These are phyloP conservation scores for Drosophila nasuta DNA, from an alignment of 1,140 invertebrate genomes.

Conservation along the genomic window DNA sequence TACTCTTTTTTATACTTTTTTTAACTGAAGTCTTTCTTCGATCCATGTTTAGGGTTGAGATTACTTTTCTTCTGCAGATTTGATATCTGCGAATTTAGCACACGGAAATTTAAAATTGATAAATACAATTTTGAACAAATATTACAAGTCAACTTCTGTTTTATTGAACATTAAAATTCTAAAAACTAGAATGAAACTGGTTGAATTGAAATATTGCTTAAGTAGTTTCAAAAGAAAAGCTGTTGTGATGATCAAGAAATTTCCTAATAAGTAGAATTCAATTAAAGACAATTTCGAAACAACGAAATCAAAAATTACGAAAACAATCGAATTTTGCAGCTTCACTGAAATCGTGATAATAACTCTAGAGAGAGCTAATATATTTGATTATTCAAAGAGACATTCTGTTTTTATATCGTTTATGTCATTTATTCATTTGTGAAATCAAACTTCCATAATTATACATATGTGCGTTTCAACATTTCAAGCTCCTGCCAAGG, in stretches of 20 bases:
- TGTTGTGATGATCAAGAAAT: conserved; percentile 1
- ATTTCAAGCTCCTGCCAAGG: too few species aligned
- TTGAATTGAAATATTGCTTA: neutral
- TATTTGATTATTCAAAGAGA: too few species aligned
- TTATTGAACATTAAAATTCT: conserved; percentile 2
- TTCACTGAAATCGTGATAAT: too few species aligned
- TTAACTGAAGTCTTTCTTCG: neutral
- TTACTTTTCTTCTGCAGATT: neutral
- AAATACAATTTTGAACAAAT: conserved; percentile 20
- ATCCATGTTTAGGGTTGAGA: conserved; percentile 1
- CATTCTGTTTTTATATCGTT: too few species aligned
- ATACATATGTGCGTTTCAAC: too few species aligned
- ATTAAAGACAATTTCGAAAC: too few species aligned
- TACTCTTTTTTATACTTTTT: conserved; percentile 4
- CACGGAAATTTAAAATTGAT: conserved; percentile 16
- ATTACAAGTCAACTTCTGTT: neutral
- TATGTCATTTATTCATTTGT: too few species aligned
- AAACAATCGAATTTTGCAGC: too few species aligned
- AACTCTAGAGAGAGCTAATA: too few species aligned
- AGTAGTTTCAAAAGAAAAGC: conserved; percentile 1
- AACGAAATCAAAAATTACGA: too few species aligned
- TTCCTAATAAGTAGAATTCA: neutral
- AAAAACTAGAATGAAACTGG: neutral
- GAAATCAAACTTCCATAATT: too few species aligned
- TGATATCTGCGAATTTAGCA: neutral